These are phyloP conservation scores for Pimephales promelas DNA, from an alignment of 2,113 vertebrate species.

Conservation along the genomic window DNA sequence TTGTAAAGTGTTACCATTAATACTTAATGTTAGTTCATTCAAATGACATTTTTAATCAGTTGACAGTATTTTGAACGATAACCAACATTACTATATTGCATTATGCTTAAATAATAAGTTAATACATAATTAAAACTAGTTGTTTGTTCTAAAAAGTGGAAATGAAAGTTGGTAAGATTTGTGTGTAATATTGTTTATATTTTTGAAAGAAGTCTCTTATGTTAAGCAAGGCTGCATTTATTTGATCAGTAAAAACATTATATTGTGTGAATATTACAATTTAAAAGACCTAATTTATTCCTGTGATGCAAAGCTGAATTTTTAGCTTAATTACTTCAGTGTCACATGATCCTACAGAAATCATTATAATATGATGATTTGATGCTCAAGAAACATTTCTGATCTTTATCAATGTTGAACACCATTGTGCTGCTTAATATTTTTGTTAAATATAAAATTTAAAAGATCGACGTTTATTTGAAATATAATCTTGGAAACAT, in stretches of 20 bases:
- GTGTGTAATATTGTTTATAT: not conserved
- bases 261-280: not conserved
- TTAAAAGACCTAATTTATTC: not conserved
- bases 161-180: not conserved
- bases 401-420: not conserved
- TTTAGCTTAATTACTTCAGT: not conserved
- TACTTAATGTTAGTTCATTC: too few species aligned
- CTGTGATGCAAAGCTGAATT: not conserved
- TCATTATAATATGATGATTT: not conserved
- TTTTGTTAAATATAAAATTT: not conserved
- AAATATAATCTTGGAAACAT: not conserved
- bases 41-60: not conserved
- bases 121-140: not conserved
- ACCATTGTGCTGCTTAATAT: not conserved
- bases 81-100: not conserved
- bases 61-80: not conserved
- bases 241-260: not conserved
- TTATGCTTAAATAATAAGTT: not conserved
- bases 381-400: too few species aligned
- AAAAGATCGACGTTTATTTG: not conserved
- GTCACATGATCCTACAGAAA: not conserved
- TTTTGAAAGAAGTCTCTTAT: not conserved
- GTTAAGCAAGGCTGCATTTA: not conserved
- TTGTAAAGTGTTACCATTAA: too few species aligned
- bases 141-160: not conserved